phyloP scores from a whole-genome alignment of 2,113 vertebrate species.

The Gila orcuttii region DNA sequence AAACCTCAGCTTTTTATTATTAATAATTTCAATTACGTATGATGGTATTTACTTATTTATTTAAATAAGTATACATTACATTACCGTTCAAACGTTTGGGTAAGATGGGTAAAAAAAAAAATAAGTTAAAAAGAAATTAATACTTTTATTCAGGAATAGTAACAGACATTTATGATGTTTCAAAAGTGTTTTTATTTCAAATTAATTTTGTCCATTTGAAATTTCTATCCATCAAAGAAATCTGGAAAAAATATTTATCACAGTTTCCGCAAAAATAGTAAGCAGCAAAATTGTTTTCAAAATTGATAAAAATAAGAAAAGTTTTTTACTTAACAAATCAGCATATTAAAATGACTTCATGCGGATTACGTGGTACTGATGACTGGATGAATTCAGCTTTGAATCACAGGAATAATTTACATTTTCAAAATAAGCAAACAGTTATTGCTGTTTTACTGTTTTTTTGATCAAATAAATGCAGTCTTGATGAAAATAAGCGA shows the following conservation, averaged over 20 bases:
- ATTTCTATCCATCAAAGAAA: neutral
- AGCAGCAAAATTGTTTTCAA: neutral
- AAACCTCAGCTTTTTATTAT: neutral
- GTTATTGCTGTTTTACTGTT: neutral
- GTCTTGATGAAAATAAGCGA: neutral
- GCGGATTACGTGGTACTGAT: neutral
- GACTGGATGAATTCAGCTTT: too few relatives aligned
- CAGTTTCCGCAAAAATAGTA: neutral
- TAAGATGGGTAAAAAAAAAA: too few relatives aligned
- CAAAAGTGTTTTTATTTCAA: neutral
- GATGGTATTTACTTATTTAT: neutral
- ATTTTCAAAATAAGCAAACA: neutral
- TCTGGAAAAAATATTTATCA: neutral
- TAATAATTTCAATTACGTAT: neutral
- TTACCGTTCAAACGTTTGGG: too few relatives aligned
- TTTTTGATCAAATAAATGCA: neutral
- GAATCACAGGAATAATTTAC: neutral
- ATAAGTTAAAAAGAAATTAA: neutral
- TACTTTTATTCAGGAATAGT: neutral
- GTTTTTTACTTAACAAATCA: neutral
- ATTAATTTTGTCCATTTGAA: neutral
- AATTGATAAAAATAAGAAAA: neutral
- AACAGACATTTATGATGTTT: neutral
- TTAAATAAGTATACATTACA: neutral
- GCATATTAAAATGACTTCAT: neutral